Base-by-base conservation (phyloP, 2,888 invertebrate genomes). In the Trypoxylon attenuatum region DNA sequence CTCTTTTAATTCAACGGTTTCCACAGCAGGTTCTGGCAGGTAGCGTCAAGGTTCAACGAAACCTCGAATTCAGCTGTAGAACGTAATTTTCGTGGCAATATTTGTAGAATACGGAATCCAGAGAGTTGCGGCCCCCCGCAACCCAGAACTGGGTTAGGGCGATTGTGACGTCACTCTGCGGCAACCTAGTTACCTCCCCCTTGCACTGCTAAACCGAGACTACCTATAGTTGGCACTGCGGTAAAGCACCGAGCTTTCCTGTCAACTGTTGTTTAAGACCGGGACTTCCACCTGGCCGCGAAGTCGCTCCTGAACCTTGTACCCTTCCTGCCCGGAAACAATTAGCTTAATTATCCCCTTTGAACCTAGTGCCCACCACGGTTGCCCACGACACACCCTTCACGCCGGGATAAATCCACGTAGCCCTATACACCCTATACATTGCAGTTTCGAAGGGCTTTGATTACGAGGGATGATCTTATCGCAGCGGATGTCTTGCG, bases 111-210 rank as follows among this genome's bases (percentile, higher is more conserved):
- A 60, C 29, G 38, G 56, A 38, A 10, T 8, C 54, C 13, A 42
- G 60, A 10, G 39, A 50, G 45, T 25, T 38, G 51, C 54, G 54
- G 59, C 54, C 67, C 43, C 67, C 50, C 5, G 52, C 66, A 52
- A 72, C 76, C 77, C 60, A 79, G 71, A 77, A 79, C 77, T 82
- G 73, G 80, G 78, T 77, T 80, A 82, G 78, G 74, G 76, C 78
- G 76, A 82, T 83, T 80, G 81, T 85, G 85, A 84, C 83, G 85
- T 85, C 82, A 83, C 81, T 80, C 80, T 85, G 85, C 85, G 84
- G 83, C 84, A 85, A 84, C 84, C 83, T 76, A 83, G 84, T 85
- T 85, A 81, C 75, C 55, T 50, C 53, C 53, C 69, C 53, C 54
- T 64, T 57, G 46, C 64, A 51, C 45, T 56, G 65, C 42, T 47